These are phyloP conservation scores for Orchestes rusci DNA, from an alignment of 2,888 invertebrate genomes.

Conservation along the genomic window DNA sequence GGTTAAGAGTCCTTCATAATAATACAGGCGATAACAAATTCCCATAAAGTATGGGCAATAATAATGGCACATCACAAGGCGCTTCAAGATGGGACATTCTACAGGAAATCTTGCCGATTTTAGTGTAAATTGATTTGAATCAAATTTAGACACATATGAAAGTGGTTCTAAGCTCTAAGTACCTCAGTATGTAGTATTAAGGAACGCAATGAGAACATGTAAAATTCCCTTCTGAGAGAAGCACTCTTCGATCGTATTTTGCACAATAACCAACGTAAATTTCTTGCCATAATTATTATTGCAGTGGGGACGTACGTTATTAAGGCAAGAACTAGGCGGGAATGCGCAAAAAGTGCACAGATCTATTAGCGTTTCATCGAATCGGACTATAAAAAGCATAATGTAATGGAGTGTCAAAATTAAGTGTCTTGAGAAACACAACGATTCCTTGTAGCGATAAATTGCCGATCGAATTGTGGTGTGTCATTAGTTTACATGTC, in stretches of 20 bases:
- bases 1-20: conserved; percentile 19
- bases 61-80: conserved; percentile 21
- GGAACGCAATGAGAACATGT: no score
- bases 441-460: no score
- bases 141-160: no score
- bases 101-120: no score
- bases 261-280: conserved; percentile 24
- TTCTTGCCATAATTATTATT: conserved; percentile 22
- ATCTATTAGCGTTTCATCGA: conserved; percentile 18
- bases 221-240: no score
- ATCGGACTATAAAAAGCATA: conserved; percentile 15
- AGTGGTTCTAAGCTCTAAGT: no score
- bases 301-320: conserved; percentile 21
- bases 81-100: no score
- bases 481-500: no score
- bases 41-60: conserved; percentile 24
- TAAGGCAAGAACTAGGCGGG: conserved; percentile 15
- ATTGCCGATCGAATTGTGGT: no score
- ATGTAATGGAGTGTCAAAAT: conserved; percentile 21
- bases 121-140: no score
- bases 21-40: conserved; percentile 22
- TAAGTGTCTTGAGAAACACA: conserved; percentile 14
- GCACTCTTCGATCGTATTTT: conserved; percentile 13
- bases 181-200: no score
- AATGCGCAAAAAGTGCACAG: conserved; percentile 9